A percentile compares a stretch with the other conserved stretches of the same genome.
Conservation (phyloP, 1,140 invertebrate genomes). For the Yoshiicerus persimilis region DNA sequence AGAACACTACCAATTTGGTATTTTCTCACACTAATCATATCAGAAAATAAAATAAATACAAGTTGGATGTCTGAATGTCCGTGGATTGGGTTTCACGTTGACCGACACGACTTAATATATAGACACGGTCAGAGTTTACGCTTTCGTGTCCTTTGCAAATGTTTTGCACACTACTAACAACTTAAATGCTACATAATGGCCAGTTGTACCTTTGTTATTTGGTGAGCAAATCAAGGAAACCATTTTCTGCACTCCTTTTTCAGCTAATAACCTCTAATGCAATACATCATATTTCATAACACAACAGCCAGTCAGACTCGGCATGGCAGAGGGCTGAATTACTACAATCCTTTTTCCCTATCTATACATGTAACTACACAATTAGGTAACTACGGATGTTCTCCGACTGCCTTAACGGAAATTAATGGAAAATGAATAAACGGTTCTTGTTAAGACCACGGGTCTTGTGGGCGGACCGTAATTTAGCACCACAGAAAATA, state of each 20-base stretch:
- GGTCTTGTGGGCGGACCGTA: neutral
- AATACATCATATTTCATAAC: neutral
- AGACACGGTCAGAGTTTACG: neutral
- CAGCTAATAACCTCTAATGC: neutral
- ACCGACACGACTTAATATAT: neutral
- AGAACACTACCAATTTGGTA: no score
- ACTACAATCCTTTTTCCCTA: neutral
- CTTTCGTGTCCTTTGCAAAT: constrained; percentile 1
- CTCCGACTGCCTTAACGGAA: constrained; percentile 1
- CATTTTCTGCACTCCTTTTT: neutral
- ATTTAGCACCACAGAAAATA: neutral
- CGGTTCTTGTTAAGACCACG: neutral
- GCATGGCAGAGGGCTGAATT: neutral
- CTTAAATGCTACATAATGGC: neutral
- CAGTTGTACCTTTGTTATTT: neutral
- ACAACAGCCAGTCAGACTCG: neutral
- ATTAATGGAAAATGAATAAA: neutral
- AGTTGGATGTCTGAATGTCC: no score
- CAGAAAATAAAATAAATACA: neutral
- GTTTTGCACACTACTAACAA: neutral
- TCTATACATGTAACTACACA: neutral
- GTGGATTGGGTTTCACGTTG: no score
- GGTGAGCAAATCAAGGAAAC: neutral
- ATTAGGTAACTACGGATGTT: neutral
- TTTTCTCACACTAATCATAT: neutral